Evolutionary conservation across 2,113 vertebrate genomes (phyloP).

Genomic region (Oreochromis niloticus): DNA sequence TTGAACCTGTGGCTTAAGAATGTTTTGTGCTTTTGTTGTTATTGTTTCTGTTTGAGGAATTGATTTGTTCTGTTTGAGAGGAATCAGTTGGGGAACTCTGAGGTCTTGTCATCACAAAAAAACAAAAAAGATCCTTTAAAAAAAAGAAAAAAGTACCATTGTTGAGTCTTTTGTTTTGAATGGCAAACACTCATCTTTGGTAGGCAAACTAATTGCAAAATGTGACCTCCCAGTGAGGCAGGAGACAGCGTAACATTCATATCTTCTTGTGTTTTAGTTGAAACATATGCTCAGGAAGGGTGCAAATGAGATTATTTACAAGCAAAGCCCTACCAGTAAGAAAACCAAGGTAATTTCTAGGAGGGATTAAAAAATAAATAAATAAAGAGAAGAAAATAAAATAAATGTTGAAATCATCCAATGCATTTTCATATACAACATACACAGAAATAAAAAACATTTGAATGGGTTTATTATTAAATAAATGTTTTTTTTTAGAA

Average conservation of each 20-base stretch:
- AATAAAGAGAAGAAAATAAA: not conserved
- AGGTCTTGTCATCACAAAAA: constrained; percentile 5
- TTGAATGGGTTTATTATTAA: not conserved
- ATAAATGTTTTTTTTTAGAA: not conserved
- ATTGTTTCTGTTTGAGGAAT: not conserved
- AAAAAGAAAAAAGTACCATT: not conserved
- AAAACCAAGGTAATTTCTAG: not conserved
- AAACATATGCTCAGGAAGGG: not conserved
- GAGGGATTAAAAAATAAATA: not conserved
- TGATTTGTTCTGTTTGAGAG: not conserved
- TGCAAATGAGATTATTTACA: constrained; percentile 5
- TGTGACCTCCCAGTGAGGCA: not conserved
- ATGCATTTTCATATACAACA: not conserved
- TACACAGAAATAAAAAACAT: not conserved
- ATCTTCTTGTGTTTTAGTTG: not conserved
- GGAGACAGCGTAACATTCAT: constrained; percentile 10
- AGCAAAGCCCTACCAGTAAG: not conserved
- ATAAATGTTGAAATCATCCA: not conserved
- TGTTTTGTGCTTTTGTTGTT: not conserved
- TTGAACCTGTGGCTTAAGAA: not conserved
- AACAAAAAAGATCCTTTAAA: not conserved
- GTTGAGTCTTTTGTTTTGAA: not conserved
- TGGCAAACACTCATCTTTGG: not conserved
- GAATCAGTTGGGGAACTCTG: not conserved
- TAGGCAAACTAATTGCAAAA: not conserved